A percentile compares a stretch with the other conserved stretches of the same genome.
Conservation (phyloP, 2,113 vertebrate genomes). For the Ceyx margarethae region DNA sequence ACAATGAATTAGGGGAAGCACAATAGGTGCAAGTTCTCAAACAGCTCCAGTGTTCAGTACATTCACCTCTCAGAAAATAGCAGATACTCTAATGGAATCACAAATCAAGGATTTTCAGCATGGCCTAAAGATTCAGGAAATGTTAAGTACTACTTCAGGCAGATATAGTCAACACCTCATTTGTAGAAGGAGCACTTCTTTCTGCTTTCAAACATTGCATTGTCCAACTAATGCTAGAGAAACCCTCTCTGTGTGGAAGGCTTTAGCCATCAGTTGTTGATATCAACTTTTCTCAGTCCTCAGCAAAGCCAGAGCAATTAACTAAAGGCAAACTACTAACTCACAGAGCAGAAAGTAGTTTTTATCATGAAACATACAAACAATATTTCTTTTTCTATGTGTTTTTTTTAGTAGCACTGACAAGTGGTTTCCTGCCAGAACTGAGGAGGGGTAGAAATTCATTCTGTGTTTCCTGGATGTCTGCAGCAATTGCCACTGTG, state of each 20-base stretch:
- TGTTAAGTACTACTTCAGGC: neutral
- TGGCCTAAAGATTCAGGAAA: neutral
- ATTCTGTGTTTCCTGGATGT: neutral
- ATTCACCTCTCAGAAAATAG: neutral
- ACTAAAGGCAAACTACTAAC: neutral
- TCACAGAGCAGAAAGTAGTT: neutral
- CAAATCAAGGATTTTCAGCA: neutral
- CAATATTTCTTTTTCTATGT: neutral
- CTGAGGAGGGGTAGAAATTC: neutral
- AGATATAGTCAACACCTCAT: neutral
- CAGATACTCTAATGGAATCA: neutral
- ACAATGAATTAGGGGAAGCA: neutral
- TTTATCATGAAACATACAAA: neutral
- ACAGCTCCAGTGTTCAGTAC: neutral
- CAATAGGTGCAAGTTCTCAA: neutral
- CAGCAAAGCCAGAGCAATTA: neutral
- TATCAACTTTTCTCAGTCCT: neutral
- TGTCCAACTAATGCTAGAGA: neutral
- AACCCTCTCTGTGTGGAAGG: neutral
- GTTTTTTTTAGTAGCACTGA: neutral
- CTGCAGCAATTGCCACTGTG: neutral
- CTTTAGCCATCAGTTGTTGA: neutral
- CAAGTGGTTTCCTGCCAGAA: neutral
- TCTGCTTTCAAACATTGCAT: neutral
- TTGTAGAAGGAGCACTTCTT: neutral